Percentiles rank a stretch among this genome's conserved stretches.
phyloP scores from a whole-genome alignment of 1,140 invertebrate genomes.

The Meloidogyne hapla region DNA sequence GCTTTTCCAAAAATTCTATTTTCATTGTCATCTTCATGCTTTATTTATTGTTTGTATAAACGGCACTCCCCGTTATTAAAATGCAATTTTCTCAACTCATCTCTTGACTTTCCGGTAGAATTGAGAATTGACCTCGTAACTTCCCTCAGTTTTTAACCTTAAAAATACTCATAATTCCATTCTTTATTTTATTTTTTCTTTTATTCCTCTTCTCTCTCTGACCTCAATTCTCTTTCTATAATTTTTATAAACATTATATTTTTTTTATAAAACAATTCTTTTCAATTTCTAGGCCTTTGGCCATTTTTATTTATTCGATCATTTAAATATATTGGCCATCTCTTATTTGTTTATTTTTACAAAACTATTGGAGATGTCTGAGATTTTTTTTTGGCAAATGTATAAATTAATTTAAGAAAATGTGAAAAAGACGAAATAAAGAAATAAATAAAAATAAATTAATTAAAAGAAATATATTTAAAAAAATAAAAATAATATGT shows the following conservation, averaged over 20 bases:
- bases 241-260: neutral
- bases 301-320: neutral
- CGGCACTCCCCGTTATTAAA: constrained; percentile 2
- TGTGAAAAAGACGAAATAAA: too few species aligned
- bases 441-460: too few species aligned
- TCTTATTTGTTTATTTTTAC: neutral
- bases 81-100: neutral
- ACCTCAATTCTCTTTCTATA: neutral
- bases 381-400: neutral
- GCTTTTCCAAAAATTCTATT: neutral
- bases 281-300: neutral
- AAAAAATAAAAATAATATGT: too few species aligned
- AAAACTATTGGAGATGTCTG: neutral
- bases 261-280: neutral
- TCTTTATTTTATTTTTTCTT: neutral
- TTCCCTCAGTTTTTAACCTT: neutral
- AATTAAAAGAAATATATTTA: too few species aligned
- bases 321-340: neutral
- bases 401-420: neutral
- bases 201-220: too few species aligned
- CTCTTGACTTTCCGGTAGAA: neutral
- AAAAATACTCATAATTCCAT: neutral
- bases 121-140: neutral
- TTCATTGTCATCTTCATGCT: neutral
- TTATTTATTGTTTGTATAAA: neutral